phyloP scores from a whole-genome alignment of 2,113 vertebrate genomes.

The Struthidea cinerea region DNA sequence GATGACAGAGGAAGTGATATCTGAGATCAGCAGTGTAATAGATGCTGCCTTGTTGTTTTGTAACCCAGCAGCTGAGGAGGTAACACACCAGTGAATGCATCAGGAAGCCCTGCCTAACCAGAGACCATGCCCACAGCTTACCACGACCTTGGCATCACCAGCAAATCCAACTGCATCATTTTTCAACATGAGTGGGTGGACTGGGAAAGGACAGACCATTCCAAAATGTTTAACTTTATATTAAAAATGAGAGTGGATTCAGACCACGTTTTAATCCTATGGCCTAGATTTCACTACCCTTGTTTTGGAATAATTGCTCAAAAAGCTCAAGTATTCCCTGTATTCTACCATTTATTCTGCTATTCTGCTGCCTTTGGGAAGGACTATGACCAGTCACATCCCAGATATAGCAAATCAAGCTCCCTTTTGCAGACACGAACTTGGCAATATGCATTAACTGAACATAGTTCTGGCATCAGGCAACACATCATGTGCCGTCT shows the following conservation, averaged over 20 bases:
- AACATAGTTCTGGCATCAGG: constrained; percentile 14
- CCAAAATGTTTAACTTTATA: not conserved
- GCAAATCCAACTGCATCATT: not conserved
- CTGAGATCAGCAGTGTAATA: not conserved
- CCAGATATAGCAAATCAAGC: not conserved
- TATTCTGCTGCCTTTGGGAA: not conserved
- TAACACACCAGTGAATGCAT: not conserved
- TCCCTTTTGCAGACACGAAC: not conserved
- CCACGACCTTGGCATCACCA: not conserved
- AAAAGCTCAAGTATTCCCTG: not conserved
- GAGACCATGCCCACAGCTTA: not conserved
- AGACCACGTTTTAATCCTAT: not conserved
- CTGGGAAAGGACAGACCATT: not conserved
- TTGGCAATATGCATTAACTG: not conserved
- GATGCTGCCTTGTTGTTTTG: not conserved
- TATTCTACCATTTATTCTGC: not conserved
- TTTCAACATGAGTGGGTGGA: not conserved
- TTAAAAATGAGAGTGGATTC: not conserved
- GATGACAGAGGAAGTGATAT: not conserved
- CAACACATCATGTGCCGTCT: not conserved
- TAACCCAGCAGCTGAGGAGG: not conserved
- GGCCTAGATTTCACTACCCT: not conserved
- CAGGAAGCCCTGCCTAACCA: not conserved
- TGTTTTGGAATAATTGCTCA: not conserved
- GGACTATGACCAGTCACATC: not conserved